Percentiles rank a stretch among this genome's conserved stretches.
Evolutionary conservation across 2,888 invertebrate genomes (phyloP).

Genomic region (Danaus chrysippus): DNA sequence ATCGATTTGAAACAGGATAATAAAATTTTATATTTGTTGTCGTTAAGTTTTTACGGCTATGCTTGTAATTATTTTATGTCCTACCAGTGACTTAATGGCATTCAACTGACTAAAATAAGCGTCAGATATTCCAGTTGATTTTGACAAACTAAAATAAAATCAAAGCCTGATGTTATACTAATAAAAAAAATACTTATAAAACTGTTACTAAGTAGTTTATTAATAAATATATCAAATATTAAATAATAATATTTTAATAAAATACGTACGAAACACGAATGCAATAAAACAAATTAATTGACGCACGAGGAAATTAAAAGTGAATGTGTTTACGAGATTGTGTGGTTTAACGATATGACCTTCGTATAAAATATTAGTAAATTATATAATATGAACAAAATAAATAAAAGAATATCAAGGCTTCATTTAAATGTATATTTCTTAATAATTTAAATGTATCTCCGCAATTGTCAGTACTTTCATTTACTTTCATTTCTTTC

Average conservation of each 20-base stretch:
- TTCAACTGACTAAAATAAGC: too few relatives aligned
- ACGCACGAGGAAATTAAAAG: constrained; percentile 22
- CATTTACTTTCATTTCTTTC: too few relatives aligned
- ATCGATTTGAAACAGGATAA: background rate
- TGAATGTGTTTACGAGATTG: constrained; percentile 13
- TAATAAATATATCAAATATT: background rate
- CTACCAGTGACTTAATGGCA: background rate
- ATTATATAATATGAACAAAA: too few relatives aligned
- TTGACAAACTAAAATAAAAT: too few relatives aligned
- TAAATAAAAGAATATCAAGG: too few relatives aligned
- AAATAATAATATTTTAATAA: background rate
- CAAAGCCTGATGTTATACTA: too few relatives aligned
- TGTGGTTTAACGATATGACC: constrained; percentile 16
- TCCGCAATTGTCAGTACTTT: too few relatives aligned
- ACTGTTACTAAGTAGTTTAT: too few relatives aligned
- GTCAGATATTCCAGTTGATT: too few relatives aligned
- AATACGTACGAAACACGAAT: constrained; percentile 4
- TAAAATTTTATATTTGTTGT: background rate
- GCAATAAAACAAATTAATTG: constrained; percentile 11
- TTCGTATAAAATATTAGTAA: constrained; percentile 1
- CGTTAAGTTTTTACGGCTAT: background rate
- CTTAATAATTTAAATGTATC: too few relatives aligned
- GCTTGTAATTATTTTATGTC: background rate
- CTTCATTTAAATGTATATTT: too few relatives aligned
- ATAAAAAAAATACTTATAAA: too few relatives aligned